Evolutionary conservation across 2,113 vertebrate species (phyloP), one percentile per base, ranked within the genome.

Genomic region (Sylvilagus bachmani): DNA sequence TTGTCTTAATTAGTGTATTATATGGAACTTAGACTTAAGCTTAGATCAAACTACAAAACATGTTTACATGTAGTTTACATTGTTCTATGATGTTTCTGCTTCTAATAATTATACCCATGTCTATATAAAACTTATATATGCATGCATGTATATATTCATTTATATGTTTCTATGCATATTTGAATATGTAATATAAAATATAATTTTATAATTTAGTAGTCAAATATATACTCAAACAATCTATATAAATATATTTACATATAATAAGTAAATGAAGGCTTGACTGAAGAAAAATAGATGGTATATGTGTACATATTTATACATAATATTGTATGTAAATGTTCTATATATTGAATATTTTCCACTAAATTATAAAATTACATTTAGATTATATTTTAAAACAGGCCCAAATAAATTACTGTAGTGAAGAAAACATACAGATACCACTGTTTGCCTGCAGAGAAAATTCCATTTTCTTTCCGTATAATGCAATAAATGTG

Each of bases 401-500:
- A 73, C 12, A 38, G 44, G 21, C 88, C n/a, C 49, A 83, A 96
- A 94, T 91, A 91, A 95, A 93, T 91, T 96, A 93, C 90, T n/a
- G 81, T 77, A 31, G 67, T 85, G 91, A 95, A 89, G 78, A 85
- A 94, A 93, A 94, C 71, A 86, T 38, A 91, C 33, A 83, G 66
- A 64, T 70, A 86, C 53, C 93, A 91, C 33, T 64, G 66, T 91
- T 94, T 94, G 64, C 89, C 80, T 94, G 80, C 83, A 84, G 70
- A 95, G 33, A 31, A 94, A 97, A 62, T 94, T 96, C 78, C 94
- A 70, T 91, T 95, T 96, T 94, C 77, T 94, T 94, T 74, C 49
- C 89, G n/a, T 84, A 94, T 70, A 95, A 95, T 89, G 33, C 71
- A 95, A 78, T 95, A 84, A 94, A 75, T 82, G 78, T 53, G 55